Conservation (phyloP, 1,140 invertebrate genomes). For the Drosophila kohkoa region DNA sequence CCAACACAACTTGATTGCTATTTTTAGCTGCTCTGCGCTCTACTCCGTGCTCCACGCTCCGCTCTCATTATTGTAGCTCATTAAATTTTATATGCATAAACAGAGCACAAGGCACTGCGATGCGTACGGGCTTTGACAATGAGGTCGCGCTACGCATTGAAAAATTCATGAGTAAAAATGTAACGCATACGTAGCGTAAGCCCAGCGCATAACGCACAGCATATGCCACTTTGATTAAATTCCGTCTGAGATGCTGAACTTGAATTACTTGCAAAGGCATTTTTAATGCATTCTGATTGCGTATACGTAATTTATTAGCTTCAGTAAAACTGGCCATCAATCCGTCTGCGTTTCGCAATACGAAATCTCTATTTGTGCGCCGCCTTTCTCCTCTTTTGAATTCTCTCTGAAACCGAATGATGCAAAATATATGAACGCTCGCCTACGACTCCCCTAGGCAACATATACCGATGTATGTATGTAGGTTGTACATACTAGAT, state of each 20-base stretch:
- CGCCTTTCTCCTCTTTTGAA: not conserved
- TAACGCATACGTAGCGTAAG: conserved; percentile 61
- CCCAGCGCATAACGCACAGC: not conserved
- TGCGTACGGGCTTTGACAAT: conserved; percentile 30
- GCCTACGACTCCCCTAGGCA: conserved; percentile 38
- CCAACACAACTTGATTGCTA: conserved; percentile 53
- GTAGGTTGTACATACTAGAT: conserved; percentile 19
- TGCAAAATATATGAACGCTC: conserved; percentile 14
- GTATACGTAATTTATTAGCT: not conserved
- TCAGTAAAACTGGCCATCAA: not conserved
- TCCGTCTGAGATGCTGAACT: not conserved
- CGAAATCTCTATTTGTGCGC: not conserved
- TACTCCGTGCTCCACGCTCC: not conserved
- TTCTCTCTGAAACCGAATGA: not conserved
- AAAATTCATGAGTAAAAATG: conserved; percentile 63
- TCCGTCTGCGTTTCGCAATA: conserved; percentile 4
- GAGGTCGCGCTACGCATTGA: conserved; percentile 46
- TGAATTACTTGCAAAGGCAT: not conserved
- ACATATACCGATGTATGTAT: conserved; percentile 6
- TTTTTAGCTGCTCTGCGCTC: conserved; percentile 54
- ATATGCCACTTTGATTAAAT: conserved; percentile 9
- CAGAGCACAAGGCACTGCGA: conserved; percentile 26
- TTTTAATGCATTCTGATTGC: conserved; percentile 7
- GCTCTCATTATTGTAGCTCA: conserved; percentile 75
- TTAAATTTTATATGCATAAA: conserved; percentile 78